Evolutionary conservation across 2,888 invertebrate genomes (phyloP).

Genomic region (Spilarctia lutea): DNA sequence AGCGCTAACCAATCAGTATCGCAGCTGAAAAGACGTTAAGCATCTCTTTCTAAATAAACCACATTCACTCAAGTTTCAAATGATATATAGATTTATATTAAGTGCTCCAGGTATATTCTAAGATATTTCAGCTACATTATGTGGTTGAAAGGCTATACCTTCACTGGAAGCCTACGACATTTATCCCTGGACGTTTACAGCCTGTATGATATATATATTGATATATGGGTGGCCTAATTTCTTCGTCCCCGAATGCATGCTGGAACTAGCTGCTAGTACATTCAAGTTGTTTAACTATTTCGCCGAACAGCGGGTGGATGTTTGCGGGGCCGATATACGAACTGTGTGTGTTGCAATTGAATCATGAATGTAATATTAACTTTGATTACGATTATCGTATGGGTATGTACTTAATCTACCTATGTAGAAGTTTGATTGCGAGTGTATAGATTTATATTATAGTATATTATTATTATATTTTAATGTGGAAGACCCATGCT

Average conservation of each 20-base stretch:
- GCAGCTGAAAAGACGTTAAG: too few species aligned
- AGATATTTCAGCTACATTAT: conserved; percentile 6
- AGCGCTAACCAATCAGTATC: background rate
- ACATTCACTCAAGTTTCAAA: background rate
- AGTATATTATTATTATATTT: too few species aligned
- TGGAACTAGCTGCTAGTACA: conserved; percentile 33
- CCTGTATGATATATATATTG: conserved; percentile 16
- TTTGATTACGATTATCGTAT: conserved; percentile 8
- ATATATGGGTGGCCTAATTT: conserved; percentile 15
- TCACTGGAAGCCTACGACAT: conserved; percentile 12
- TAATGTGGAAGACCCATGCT: background rate
- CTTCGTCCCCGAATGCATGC: conserved; percentile 28
- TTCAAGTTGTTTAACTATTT: conserved; percentile 47
- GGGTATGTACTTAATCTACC: background rate
- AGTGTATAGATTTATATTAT: background rate
- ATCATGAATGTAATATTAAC: conserved; percentile 23
- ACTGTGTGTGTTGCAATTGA: conserved; percentile 40
- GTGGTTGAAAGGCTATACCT: background rate
- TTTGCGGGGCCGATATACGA: conserved; percentile 38
- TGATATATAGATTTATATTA: background rate
- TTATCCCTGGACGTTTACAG: conserved; percentile 20
- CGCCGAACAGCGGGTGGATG: conserved; percentile 33
- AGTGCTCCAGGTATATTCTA: background rate
- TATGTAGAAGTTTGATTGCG: background rate
- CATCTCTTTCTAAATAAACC: background rate